phyloP scores from a whole-genome alignment of 2,113 vertebrate species.

The Dunckerocampus dactyliophorus region DNA sequence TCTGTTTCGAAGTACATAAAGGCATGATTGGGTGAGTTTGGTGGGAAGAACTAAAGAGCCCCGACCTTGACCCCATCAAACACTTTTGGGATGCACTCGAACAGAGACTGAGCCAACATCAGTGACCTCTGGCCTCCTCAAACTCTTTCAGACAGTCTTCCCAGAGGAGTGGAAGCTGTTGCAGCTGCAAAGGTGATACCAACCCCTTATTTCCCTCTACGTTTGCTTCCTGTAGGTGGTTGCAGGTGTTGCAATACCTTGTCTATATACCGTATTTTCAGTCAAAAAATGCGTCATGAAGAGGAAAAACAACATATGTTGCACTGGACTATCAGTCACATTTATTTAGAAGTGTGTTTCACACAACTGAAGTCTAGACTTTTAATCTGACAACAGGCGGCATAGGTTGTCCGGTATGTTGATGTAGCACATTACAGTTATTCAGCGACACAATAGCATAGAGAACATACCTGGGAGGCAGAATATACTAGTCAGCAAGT shows the following conservation, averaged over 20 bases:
- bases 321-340: too few relatives aligned
- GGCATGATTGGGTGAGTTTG: neutral
- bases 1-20: neutral
- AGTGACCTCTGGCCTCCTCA: neutral
- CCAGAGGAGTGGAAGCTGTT: conserved; percentile 16
- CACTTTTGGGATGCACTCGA: neutral
- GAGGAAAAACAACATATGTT: too few relatives aligned
- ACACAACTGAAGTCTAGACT: too few relatives aligned
- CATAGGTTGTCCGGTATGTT: too few relatives aligned
- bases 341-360: too few relatives aligned
- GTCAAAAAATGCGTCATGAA: too few relatives aligned
- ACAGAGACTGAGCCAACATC: neutral
- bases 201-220: neutral
- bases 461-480: too few relatives aligned
- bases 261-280: neutral
- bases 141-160: neutral
- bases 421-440: too few relatives aligned
- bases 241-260: neutral
- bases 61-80: neutral
- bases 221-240: neutral
- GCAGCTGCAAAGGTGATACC: neutral
- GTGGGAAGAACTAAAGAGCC: neutral
- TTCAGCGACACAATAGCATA: too few relatives aligned
- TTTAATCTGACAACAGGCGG: too few relatives aligned
- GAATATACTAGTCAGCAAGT: too few relatives aligned